Base-by-base conservation (phyloP, 2,888 invertebrate genomes). In the Acleris emargana region DNA sequence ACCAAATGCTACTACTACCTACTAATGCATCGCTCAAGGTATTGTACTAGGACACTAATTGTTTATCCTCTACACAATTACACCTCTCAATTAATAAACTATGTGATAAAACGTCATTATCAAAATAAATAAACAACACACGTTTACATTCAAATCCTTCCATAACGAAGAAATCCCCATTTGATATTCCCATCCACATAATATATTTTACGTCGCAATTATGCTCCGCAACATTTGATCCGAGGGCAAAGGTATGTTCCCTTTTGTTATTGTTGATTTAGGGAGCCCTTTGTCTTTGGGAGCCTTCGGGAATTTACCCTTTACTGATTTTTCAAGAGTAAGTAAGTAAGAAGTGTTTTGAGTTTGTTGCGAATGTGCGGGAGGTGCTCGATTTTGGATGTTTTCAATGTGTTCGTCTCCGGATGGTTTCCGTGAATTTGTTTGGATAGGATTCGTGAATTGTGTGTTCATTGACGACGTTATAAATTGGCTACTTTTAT, bases 261-360 rank as follows among this genome's bases (percentile, higher is more conserved):
- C 58, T 53, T 42, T 51, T 47, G 63, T 58, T 58, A 51, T 52
- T 63, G 63, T 58, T 63, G 52, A 63, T 58, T 63, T 63, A 58
- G 43, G 51, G 3, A 16, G 6, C 17, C 52, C 52, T 58, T 63
- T 58, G 52, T 63, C 47, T 52, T 22, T 32, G 5, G 16, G 28
- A 62, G 32, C 57, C 50, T 54, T 55, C 42, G 17, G n/a, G 43
- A 32, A 42, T 42, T 22, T 43, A 20, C 53, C 60, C 28, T 43
- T 53, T 53, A 25, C 6, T n/a, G 52, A 32, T 28, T 51, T 53
- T 52, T 53, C 53, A 60, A 28, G 45, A 59, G 51, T 53, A 52
- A 53, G 51, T 53, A 52, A 53, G 53, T 60, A 60, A 49, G 52
- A 60, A 49, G 52, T 60, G 60, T 60, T 60, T 60, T 52, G 43